phyloP scores from a whole-genome alignment of 2,113 vertebrate species.

The Sinocyclocheilus anophthalmus region DNA sequence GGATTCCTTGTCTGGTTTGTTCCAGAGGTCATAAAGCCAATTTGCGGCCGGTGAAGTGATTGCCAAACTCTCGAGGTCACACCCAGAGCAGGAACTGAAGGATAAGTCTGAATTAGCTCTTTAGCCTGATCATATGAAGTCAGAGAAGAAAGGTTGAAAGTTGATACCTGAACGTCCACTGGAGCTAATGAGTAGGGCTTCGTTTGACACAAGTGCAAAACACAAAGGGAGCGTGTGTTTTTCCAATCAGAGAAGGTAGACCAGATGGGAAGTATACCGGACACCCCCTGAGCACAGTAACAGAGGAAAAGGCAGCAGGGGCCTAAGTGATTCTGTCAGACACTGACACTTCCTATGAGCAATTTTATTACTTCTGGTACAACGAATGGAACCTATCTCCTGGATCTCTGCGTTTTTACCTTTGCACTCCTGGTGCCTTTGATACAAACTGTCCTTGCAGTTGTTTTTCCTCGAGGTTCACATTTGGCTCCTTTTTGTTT shows the following conservation, averaged over 20 bases:
- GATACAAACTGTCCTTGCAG: conserved; percentile 46
- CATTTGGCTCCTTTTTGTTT: conserved; percentile 44
- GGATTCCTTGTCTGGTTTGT: not conserved
- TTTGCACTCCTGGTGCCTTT: conserved; percentile 38
- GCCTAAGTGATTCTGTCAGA: conserved; percentile 56
- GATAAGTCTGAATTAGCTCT: conserved; percentile 48
- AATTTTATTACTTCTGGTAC: conserved; percentile 61
- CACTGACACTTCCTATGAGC: conserved; percentile 59
- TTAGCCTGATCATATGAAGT: conserved; percentile 34
- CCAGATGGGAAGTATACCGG: conserved; percentile 50
- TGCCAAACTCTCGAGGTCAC: not conserved
- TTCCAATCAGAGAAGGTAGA: conserved; percentile 54
- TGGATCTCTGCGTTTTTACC: conserved; percentile 40
- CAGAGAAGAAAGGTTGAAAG: conserved; percentile 35
- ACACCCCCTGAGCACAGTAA: conserved; percentile 55
- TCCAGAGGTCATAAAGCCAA: conserved; percentile 12
- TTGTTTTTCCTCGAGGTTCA: conserved; percentile 39
- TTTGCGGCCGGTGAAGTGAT: conserved; percentile 29
- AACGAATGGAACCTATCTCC: conserved; percentile 36
- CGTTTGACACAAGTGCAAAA: conserved; percentile 46
- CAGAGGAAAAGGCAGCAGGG: conserved; percentile 48
- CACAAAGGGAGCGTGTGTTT: conserved; percentile 45
- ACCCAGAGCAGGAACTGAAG: conserved; percentile 41
- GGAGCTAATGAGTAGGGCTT: conserved; percentile 44
- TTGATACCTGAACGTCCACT: conserved; percentile 24